Evolutionary conservation across 1,140 invertebrate genomes (phyloP).

Genomic region (Copidosoma floridanum): DNA sequence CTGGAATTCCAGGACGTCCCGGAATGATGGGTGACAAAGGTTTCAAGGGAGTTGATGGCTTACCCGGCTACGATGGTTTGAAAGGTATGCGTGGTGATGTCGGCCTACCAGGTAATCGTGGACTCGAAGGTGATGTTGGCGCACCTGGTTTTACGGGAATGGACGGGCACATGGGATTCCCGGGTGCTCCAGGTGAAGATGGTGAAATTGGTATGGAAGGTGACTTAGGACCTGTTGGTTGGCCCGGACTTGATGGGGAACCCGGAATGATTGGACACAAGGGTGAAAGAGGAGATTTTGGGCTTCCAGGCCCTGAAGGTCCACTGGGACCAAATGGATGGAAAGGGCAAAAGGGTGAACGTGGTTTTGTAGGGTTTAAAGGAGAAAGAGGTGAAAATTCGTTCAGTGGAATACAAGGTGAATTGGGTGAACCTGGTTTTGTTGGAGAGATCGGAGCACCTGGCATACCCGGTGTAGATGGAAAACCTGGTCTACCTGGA

Average conservation of each 20-base stretch:
- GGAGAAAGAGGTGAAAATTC: conserved; percentile 56
- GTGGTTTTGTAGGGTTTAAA: conserved; percentile 47
- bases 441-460: conserved; percentile 50
- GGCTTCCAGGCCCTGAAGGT: conserved; percentile 57
- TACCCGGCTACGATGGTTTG: conserved; percentile 10
- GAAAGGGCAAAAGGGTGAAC: conserved; percentile 51
- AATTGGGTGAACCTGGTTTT: conserved; percentile 60
- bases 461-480: conserved; percentile 56
- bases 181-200: conserved; percentile 60
- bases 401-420: conserved; percentile 67
- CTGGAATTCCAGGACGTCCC: conserved; percentile 52
- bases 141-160: conserved; percentile 48
- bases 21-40: conserved; percentile 58
- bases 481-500: conserved; percentile 58
- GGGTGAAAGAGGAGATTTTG: conserved; percentile 60
- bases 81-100: conserved; percentile 17
- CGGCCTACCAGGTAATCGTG: neutral
- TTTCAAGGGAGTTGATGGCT: conserved; percentile 36
- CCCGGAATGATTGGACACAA: conserved; percentile 59
- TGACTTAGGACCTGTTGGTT: conserved; percentile 54
- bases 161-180: conserved; percentile 56
- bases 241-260: conserved; percentile 53
- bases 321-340: conserved; percentile 46
- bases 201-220: conserved; percentile 59
- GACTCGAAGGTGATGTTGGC: conserved; percentile 40